phyloP scores from a whole-genome alignment of 2,888 invertebrate genomes.

The Magallana nippona region DNA sequence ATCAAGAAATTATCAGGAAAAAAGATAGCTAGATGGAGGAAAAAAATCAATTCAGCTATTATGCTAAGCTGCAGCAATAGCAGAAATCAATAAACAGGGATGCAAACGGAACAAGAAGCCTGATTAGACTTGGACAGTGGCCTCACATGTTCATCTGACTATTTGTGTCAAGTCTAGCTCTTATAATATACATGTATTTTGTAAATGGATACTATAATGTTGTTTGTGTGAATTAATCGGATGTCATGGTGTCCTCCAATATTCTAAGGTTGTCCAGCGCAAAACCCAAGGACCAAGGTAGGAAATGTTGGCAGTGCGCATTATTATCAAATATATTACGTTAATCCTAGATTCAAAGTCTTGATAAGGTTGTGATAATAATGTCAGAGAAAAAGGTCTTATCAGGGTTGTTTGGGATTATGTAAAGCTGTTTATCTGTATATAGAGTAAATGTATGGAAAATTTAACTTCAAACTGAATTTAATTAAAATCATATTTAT shows the following conservation, averaged over 20 bases:
- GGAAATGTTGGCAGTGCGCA: not conserved
- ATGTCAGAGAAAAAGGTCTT: too few relatives aligned
- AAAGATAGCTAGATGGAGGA: not conserved
- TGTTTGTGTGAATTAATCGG: not conserved
- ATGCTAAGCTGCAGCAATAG: not conserved
- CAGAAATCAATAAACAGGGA: constrained; percentile 16
- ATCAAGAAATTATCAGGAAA: not conserved
- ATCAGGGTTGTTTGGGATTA: too few relatives aligned
- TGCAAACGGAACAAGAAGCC: not conserved
- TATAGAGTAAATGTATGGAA: too few relatives aligned
- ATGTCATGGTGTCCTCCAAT: constrained; percentile 31
- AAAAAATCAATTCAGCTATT: not conserved
- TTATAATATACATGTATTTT: not conserved
- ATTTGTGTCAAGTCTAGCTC: too few relatives aligned
- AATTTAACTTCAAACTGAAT: too few relatives aligned
- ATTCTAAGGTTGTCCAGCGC: constrained; percentile 21
- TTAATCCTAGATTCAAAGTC: not conserved
- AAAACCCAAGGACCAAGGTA: constrained; percentile 28
- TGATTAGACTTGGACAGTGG: not conserved
- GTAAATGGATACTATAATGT: not conserved
- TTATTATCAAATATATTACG: not conserved
- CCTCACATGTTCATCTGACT: not conserved
- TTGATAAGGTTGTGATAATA: too few relatives aligned
- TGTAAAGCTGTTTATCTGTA: too few relatives aligned
- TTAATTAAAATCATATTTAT: too few relatives aligned